A percentile compares a stretch with the other conserved stretches of the same genome.
These are phyloP conservation scores for Eumaeus atala DNA, from an alignment of 1,140 invertebrate genomes.

Conservation along the genomic window DNA sequence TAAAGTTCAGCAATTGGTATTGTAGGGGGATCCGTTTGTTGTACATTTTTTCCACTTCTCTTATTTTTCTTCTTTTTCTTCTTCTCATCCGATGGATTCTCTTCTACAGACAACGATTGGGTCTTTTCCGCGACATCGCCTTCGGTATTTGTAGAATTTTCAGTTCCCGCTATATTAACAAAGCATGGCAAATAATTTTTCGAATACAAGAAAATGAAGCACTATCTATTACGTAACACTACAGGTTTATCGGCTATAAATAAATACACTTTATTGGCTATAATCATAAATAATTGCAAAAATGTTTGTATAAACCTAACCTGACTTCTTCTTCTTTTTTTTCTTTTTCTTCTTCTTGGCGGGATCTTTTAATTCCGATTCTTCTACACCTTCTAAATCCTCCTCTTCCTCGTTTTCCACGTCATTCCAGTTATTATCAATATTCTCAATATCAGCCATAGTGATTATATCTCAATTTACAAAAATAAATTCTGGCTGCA, in stretches of 20 bases:
- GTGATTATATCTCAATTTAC: conserved; percentile 22
- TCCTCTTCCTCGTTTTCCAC: conserved; percentile 54
- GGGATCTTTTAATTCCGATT: conserved; percentile 73
- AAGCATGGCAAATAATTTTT: conserved; percentile 13
- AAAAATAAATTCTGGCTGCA: conserved; percentile 21
- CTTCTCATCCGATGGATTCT: conserved; percentile 62
- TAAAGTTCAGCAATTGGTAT: conserved; percentile 91
- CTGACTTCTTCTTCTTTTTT: conserved; percentile 84
- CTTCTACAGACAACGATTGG: conserved; percentile 33
- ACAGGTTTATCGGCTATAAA: conserved; percentile 1
- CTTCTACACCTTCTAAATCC: conserved; percentile 68
- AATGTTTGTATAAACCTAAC: conserved; percentile 47
- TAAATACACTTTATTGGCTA: not conserved
- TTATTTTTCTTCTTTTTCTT: conserved; percentile 83
- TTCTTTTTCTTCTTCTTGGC: conserved; percentile 83
- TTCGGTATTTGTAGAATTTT: conserved; percentile 34
- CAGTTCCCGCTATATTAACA: conserved; percentile 32
- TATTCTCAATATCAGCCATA: conserved; percentile 63
- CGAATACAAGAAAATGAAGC: not conserved
- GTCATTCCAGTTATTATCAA: conserved; percentile 51
- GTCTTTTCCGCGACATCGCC: conserved; percentile 34
- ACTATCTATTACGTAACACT: not conserved
- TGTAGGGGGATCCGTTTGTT: conserved; percentile 81
- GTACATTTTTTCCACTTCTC: conserved; percentile 50
- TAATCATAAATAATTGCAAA: conserved; percentile 5